Evolutionary conservation across 2,797 vertebrate species (phyloP).

Genomic region (Manis javanica): DNA sequence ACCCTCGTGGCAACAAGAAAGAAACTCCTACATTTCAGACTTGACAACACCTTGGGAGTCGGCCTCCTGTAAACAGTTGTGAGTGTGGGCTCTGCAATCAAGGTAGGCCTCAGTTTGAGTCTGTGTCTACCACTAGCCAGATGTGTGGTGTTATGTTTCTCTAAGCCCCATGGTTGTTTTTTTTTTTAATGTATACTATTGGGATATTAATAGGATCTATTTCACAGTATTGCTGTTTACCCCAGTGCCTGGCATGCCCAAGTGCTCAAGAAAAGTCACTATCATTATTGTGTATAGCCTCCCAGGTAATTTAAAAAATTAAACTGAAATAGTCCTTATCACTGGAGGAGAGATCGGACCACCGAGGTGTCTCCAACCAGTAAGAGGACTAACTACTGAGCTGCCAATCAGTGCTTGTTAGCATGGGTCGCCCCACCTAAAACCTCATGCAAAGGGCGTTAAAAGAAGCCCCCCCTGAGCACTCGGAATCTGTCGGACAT

Average conservation of each 20-base stretch:
- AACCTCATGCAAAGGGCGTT: too few relatives aligned
- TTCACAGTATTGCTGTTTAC: background rate
- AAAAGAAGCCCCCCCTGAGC: too few relatives aligned
- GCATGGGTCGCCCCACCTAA: too few relatives aligned
- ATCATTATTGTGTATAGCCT: background rate
- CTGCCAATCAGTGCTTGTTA: too few relatives aligned
- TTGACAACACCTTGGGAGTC: background rate
- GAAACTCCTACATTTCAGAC: background rate
- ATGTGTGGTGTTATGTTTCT: background rate
- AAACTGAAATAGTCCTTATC: background rate
- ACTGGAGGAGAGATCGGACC: too few relatives aligned
- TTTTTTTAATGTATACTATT: background rate
- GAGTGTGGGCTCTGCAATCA: background rate
- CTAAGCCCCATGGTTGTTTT: background rate
- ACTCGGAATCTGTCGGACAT: too few relatives aligned
- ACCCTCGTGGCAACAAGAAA: background rate
- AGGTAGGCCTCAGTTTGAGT: background rate
- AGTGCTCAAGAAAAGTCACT: background rate
- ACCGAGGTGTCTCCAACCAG: too few relatives aligned
- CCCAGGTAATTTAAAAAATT: background rate
- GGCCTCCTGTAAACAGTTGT: background rate
- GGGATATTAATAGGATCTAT: background rate
- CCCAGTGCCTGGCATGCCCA: background rate
- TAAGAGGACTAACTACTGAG: too few relatives aligned
- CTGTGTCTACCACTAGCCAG: background rate